Evolutionary conservation across 2,797 vertebrate species (phyloP).

Genomic region (Tokudaia muenninki): DNA sequence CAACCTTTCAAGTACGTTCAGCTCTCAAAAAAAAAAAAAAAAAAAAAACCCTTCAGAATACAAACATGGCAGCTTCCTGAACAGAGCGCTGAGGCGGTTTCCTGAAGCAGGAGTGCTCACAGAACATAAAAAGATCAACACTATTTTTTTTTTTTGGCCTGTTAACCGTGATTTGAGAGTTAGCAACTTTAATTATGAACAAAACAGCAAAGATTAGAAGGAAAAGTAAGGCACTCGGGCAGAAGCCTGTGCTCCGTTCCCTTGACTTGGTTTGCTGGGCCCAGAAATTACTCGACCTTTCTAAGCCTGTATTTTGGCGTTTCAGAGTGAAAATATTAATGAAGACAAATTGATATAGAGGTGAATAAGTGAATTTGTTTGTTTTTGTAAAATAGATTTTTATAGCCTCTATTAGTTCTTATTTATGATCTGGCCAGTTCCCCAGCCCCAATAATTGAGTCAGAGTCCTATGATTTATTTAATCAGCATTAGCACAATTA

Average conservation of each 20-base stretch:
- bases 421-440: neutral
- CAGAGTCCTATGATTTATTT: neutral
- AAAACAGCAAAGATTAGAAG: neutral
- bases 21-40: slow-evolving; percentile 65
- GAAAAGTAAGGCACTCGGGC: neutral
- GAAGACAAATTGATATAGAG: neutral
- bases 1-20: slow-evolving; percentile 61
- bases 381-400: neutral
- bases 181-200: neutral
- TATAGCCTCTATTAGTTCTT: neutral
- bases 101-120: neutral
- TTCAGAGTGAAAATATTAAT: neutral
- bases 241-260: neutral
- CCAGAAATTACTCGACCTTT: neutral
- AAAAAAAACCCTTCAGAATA: slow-evolving; percentile 53
- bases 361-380: neutral
- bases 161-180: neutral
- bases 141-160: slow-evolving; percentile 16
- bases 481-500: neutral
- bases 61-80: neutral
- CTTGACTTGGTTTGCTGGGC: neutral
- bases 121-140: slow-evolving; percentile 36
- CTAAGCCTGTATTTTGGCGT: neutral
- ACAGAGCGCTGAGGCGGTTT: neutral
- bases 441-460: no score